Evolutionary conservation across 2,113 vertebrate genomes (phyloP), one percentile per base, ranked within the genome.

Genomic region (Fregata magnificens): DNA sequence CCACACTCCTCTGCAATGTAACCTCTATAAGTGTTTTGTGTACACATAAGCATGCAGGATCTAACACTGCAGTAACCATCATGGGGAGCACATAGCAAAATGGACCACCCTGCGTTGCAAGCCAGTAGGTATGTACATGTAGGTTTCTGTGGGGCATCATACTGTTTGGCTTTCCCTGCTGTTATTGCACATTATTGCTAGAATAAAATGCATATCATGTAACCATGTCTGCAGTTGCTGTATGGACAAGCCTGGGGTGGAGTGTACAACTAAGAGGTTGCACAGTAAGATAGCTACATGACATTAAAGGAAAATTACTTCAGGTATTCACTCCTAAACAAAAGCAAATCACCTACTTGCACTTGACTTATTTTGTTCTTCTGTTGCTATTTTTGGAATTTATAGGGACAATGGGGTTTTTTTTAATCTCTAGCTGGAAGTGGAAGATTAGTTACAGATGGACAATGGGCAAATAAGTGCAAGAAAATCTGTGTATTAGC

Each of bases 271-370:
- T 8, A 13, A 34, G 29, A 20, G 10, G 17, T 26, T 84, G 66
- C 16, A 26, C 42, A 56, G 6, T 26, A 42, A 62, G 50, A 7
- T 0, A 25, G 9, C 13, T 90, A 5, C 0, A 0, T 53, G 71
- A 18, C 28, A 26, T 71, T 90, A 93, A 70, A 58, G 22, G 42
- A 58, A 58, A 88, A 74, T 42, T 77, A n/a, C 44, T 77, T 62
- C 26, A 52, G n/a, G 5, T 58, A 28, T 34, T 84, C 42, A 22
- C 6, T 78, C 42, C 55, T 53, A 67, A 89, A 76, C n/a, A 31
- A 81, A 47, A 70, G 14, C 28, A 86, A 74, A 79, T 65, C 0
- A 49, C 34, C 44, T 61, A 42, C 34, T 86, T 94, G 40, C 29
- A 22, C 20, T 78, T 72, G 69, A 56, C 6, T 91, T 84, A 42